Base-by-base conservation (phyloP, 2,888 invertebrate species). In the Megamerina dolium region DNA sequence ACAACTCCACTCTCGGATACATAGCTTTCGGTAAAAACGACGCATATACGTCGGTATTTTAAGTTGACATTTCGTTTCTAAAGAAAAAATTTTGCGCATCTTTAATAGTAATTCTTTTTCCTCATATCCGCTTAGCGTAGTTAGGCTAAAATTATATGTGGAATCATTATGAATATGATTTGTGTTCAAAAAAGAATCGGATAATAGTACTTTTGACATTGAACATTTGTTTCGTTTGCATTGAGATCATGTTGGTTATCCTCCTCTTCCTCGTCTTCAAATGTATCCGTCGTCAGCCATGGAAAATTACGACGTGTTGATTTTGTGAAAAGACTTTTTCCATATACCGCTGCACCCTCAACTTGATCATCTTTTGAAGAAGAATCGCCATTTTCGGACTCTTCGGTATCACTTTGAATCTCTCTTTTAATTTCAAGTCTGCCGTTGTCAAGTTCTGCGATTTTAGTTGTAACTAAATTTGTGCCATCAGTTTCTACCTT, bases 11-110 rank as follows among this genome's bases (percentile, higher is more conserved):
- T 75, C 74, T 17, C 81, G 70, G 12, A 80, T 66, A n/a, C 68
- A 65, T 9, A 82, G 63, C 63, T 82, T 82, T 30, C 81, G 66
- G 53, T 76, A 75, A 1, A 80, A 62, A 27, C 80, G 72, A 6
- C 75, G 56, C 10, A 72, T 53, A 42, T 63, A 59, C 9, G 63
- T 44, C 4, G 71, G 70, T 21, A 72, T 60, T 12, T 59, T 41
- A n/a, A 60, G 39, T 13, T 61, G 54, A n/a, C 44, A 56, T 19
- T 61, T 49, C 4, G 57, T 45, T 27, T 67, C 63, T 1, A 57
- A 37, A 3, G 46, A 34, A 5, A 68, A 54, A 27, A 72, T 59
- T 32, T 55, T 56, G 10, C 60, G 59, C 10, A 72, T 43, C 27
- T 66, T 59, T 16, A 60, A 57, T 19, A 60, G 48, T 3, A 71